phyloP scores from a whole-genome alignment of 2,888 invertebrate genomes.

The Gnatocerus cornutus region DNA sequence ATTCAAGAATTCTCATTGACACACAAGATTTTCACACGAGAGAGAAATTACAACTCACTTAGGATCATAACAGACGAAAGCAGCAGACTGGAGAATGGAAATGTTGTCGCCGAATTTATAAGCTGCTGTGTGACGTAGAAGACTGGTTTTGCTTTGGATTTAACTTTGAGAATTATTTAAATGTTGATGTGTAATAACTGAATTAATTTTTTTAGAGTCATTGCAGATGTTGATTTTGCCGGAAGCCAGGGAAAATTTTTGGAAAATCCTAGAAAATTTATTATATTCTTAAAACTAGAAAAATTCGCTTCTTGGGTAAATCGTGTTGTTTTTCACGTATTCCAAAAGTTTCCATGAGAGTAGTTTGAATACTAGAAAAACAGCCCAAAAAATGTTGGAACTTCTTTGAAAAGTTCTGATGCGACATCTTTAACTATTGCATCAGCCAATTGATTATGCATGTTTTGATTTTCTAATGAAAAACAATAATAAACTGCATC shows the following conservation, averaged over 20 bases:
- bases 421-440: conserved; percentile 8
- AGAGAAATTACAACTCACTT: conserved; percentile 24
- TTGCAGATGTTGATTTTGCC: background rate
- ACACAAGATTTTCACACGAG: conserved; percentile 58
- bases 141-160: conserved; percentile 33
- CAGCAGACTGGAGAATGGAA: conserved; percentile 4
- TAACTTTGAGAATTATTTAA: background rate
- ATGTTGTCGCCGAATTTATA: conserved; percentile 10
- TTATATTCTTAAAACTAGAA: too few species aligned
- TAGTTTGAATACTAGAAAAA: background rate
- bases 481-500: background rate
- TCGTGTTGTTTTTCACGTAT: too few species aligned
- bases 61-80: conserved; percentile 8
- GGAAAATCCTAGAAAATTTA: too few species aligned
- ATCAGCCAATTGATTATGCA: conserved; percentile 5
- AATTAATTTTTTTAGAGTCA: background rate
- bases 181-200: background rate
- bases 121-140: conserved; percentile 24
- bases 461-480: background rate
- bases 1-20: conserved; percentile 70
- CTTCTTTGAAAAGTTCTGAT: background rate
- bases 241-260: too few species aligned
- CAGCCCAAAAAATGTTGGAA: background rate
- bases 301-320: too few species aligned
- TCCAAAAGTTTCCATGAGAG: too few species aligned